Evolutionary conservation across 2,113 vertebrate species (phyloP), one percentile per base, ranked within the genome.

Genomic region (Capreolus pygargus): DNA sequence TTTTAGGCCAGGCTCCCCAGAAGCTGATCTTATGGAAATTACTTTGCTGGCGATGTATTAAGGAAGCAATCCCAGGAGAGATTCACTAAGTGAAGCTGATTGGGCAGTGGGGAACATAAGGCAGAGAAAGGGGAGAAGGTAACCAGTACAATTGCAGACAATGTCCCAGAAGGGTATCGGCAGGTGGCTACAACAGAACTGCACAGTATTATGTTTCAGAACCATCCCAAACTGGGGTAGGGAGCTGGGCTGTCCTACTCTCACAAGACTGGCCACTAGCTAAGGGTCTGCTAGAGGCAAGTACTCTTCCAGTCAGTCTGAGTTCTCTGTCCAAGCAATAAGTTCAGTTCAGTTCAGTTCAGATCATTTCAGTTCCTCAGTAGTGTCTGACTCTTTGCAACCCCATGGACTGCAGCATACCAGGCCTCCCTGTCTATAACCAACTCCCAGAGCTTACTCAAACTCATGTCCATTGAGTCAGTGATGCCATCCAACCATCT

Each of bases 51-150:
- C 52, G 13, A 30, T 28, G 1, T 19, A 58, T 47, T 67, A n/a
- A 93, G 21, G 21, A 67, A 83, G 27, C 12, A 61, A 15, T 50
- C 33, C 12, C 14, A 67, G 16, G 12, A 90, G 33, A 89, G 14
- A 70, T 21, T 13, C 11, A 55, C 17, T 81, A 19, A 61, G 25
- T 25, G 28, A 79, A 43, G 17, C n/a, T 2, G 17, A 8, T 36
- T 57, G 19, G 4, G n/a, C 27, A 27, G 2, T 39, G 8, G 21
- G 12, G 3, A 21, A 23, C 1, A 52, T 2, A 10, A 13, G 33
- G 47, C 3, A 94, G 45, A 85, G 11, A 67, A 58, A 27, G 25
- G 16, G 4, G 47, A 55, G 43, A 43, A 50, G 21, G 2, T 36
- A 74, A 52, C 23, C 39, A 78, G 5, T 27, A 3, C 11, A 36